Conservation (phyloP, 1,140 invertebrate species). For the Euschistus heros region DNA sequence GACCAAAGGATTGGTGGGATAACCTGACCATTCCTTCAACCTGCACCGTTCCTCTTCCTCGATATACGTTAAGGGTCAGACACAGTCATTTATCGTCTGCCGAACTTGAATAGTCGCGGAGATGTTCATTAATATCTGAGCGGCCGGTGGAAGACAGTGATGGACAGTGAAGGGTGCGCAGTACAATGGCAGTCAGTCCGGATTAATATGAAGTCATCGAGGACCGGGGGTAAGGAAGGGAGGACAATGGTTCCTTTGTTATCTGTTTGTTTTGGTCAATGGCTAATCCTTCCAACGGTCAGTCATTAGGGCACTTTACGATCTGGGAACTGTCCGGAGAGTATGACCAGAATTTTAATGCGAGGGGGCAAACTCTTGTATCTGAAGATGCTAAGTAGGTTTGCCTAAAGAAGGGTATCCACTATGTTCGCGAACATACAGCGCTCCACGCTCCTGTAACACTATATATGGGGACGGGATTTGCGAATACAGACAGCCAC, state of each 20-base stretch:
- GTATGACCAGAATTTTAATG: not conserved
- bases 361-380: too few species aligned
- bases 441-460: too few species aligned
- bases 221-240: not conserved
- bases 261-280: conserved; percentile 14
- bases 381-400: too few species aligned
- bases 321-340: not conserved
- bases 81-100: not conserved
- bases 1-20: too few species aligned
- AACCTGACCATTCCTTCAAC: too few species aligned
- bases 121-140: not conserved
- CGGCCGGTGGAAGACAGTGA: not conserved
- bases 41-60: not conserved
- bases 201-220: conserved; percentile 16
- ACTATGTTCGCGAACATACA: too few species aligned
- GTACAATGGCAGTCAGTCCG: not conserved
- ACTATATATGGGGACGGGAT: too few species aligned
- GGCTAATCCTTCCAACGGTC: not conserved
- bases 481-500: too few species aligned
- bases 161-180: not conserved
- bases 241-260: not conserved
- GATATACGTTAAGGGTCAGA: not conserved
- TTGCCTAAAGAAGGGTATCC: too few species aligned
- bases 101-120: not conserved
- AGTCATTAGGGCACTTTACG: conserved; percentile 1